Evolutionary conservation across 2,797 vertebrate species (phyloP), one percentile per base, ranked within the genome.

Genomic region (Falco concolor): DNA sequence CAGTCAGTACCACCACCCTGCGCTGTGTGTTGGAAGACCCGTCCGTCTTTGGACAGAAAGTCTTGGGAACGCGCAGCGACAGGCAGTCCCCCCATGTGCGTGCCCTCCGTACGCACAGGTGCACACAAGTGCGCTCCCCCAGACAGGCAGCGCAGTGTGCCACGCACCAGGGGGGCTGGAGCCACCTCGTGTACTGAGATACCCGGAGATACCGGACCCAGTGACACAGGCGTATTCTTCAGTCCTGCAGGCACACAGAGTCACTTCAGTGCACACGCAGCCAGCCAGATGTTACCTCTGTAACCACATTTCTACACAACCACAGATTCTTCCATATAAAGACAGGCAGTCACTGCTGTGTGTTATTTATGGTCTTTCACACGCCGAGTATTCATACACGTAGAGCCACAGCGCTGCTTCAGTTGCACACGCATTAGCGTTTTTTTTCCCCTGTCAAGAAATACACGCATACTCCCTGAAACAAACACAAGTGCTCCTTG

Each of bases 271-370:
- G 5, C 91, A 19, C 63, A 5, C 9, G 24, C 83, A 24, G 36
- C 12, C 54, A 18, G 40, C 49, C 92, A 70, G 64, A 47, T 70
- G 89, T 67, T 81, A 42, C 27, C 93, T 77, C 85, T 21, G 53
- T 34, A 52, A 12, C 53, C 81, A 3, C 88, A 2, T 12, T 20
- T 25, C 86, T 30, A 12, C 61, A 32, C 25, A 2, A 7, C 38
- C 84, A 3, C 87, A 32, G 61, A 80, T 60, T 82, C 91, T 87
- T 81, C 95, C 91, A 53, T 85, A 85, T 91, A 93, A 95, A 95
- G 94, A 56, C 95, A 91, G 20, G 79, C 75, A 20, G 88, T 3
- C 20, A 1, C 85, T 44, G 79, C 88, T 12, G 49, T 2, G 0
- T 2, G 63, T 90, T 93, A 90, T 93, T 96, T 87, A 76, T 88